These are phyloP conservation scores for Siphlonurus alternatus DNA, from an alignment of 2,888 invertebrate genomes.

Conservation along the genomic window DNA sequence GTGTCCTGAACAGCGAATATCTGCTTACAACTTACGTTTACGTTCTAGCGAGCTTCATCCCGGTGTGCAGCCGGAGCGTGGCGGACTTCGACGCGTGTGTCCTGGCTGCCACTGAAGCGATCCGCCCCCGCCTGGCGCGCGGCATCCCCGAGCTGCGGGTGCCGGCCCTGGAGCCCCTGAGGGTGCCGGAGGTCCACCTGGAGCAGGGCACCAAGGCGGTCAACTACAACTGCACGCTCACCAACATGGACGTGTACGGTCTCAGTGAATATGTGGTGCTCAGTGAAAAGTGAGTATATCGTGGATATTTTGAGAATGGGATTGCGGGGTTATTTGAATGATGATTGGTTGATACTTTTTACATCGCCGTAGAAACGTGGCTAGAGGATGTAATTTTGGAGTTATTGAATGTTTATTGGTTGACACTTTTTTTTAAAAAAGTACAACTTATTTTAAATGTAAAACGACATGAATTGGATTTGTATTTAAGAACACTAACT, in stretches of 20 bases:
- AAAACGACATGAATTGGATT: no score
- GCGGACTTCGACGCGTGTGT: background rate
- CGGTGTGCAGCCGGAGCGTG: background rate
- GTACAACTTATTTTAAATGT: no score
- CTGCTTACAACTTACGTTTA: no score
- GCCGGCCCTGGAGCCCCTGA: constrained; percentile 45
- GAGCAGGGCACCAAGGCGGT: constrained; percentile 36
- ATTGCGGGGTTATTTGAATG: constrained; percentile 32
- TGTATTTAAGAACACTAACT: no score
- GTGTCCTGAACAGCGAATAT: no score
- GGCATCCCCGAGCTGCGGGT: constrained; percentile 51
- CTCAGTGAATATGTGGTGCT: constrained; percentile 34
- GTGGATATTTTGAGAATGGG: constrained; percentile 28
- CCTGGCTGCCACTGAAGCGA: background rate
- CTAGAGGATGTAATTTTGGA: no score
- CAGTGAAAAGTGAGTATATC: constrained; percentile 34
- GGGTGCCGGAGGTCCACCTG: constrained; percentile 26
- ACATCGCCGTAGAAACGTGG: no score
- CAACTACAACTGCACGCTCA: constrained; percentile 36
- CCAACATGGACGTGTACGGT: constrained; percentile 30
- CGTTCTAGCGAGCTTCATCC: background rate
- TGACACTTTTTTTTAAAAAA: no score
- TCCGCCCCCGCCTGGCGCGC: constrained; percentile 14
- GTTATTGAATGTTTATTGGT: no score
- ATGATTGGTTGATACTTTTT: no score